A percentile compares a stretch with the other conserved stretches of the same genome.
phyloP scores from a whole-genome alignment of 2,888 invertebrate species.

The Erynnis tages region DNA sequence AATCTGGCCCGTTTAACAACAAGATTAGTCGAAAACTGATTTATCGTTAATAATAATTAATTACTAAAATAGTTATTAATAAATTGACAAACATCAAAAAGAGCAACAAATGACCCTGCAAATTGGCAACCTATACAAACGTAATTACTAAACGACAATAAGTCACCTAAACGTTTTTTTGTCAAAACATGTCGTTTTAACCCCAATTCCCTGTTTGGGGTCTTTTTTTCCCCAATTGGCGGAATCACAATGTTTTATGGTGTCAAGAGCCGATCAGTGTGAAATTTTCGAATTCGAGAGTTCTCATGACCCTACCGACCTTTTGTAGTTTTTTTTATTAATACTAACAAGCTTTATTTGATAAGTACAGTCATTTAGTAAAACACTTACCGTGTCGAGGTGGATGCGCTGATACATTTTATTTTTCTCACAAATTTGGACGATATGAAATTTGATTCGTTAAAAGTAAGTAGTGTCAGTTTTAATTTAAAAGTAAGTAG shows the following conservation, averaged over 20 bases:
- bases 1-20: too few species aligned
- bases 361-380: constrained; percentile 1
- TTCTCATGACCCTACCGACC: constrained; percentile 60
- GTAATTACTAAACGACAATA: constrained; percentile 75
- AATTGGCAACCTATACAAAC: constrained; percentile 67
- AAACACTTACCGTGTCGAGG: background rate
- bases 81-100: constrained; percentile 33
- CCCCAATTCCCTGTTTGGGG: constrained; percentile 60
- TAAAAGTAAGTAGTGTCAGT: too few species aligned
- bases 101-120: constrained; percentile 54
- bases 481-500: background rate
- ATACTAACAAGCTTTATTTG: constrained; percentile 10
- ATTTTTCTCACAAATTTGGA: too few species aligned
- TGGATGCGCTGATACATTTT: too few species aligned
- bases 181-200: constrained; percentile 76
- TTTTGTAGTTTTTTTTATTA: constrained; percentile 31
- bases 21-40: too few species aligned
- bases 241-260: constrained; percentile 60
- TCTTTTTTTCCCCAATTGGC: constrained; percentile 65
- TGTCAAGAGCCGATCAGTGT: constrained; percentile 67
- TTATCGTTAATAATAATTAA: too few species aligned
- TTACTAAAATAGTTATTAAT: background rate
- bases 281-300: constrained; percentile 54
- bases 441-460: too few species aligned
- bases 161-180: constrained; percentile 62